phyloP scores from a whole-genome alignment of 30 jellyfish, hydroid and myxozoan genomes.

The Chrysaora quinquecirrha region DNA sequence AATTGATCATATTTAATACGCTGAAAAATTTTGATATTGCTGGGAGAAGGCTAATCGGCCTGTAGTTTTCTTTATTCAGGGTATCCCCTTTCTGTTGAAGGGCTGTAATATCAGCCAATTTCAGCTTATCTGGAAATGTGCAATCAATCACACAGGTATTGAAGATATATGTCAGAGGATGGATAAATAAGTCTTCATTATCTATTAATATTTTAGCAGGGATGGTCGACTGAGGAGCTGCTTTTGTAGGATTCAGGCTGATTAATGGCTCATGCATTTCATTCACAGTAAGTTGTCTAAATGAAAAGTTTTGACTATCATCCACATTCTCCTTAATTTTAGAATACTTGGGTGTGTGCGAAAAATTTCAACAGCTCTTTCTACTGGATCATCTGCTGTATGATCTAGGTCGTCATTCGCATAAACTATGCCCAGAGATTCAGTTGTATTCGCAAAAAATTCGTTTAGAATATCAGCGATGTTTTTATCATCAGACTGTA shows the following conservation, averaged over 20 bases:
- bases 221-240: conserved; percentile 23
- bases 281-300: conserved; percentile 5
- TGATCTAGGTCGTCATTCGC: too few species aligned
- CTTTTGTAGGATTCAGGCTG: conserved; percentile 32
- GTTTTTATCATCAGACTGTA: conserved; percentile 37
- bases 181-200: too few species aligned
- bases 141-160: too few species aligned
- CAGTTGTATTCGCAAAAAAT: conserved; percentile 37
- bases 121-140: not conserved
- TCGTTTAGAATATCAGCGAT: conserved; percentile 44
- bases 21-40: not conserved
- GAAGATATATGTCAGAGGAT: too few species aligned
- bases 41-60: not conserved
- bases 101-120: not conserved
- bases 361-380: not conserved
- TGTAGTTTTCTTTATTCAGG: too few species aligned
- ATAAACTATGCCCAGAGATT: conserved; percentile 28
- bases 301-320: not conserved
- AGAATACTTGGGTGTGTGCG: not conserved
- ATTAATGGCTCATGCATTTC: conserved; percentile 2
- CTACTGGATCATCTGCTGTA: not conserved
- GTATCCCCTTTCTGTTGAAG: not conserved
- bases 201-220: too few species aligned
- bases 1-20: not conserved
- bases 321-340: not conserved